Base-by-base conservation (phyloP, 2,888 invertebrate genomes). In the Dicyrtomina minuta region DNA sequence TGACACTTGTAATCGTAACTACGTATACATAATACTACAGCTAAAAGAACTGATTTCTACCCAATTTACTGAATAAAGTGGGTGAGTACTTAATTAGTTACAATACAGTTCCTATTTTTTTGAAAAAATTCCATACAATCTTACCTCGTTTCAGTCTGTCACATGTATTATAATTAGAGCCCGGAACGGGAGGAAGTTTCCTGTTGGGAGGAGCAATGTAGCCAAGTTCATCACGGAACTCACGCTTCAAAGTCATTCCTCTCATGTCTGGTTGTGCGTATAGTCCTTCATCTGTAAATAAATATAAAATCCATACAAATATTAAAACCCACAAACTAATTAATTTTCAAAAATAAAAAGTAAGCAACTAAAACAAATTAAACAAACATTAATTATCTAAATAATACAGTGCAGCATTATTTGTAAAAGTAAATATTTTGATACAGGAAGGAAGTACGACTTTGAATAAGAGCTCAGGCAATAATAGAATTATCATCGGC, bases 131-230 rank as follows among this genome's bases (percentile, higher is more conserved):
- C n/a, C n/a, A n/a, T n/a, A n/a, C n/a, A n/a, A n/a, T n/a, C n/a
- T 61, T 61, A 89, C 93, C 93, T 85, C 93, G 88, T 87, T 93
- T 93, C 85, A 93, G 92, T 80, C 93, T 87, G 84, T 94, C 93
- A 83, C 93, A 93, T 39, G 93, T 94, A 83, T 93, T 93, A 85
- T 93, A 93, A 84, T 93, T 93, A 67, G 92, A 92, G 78, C 93
- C 93, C 66, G 93, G 93, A 8, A 94, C 93, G 24, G 94, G 94
- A 0, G 94, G 93, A 70, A 93, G 86, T 83, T 94, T 94, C 79
- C 93, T 87, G 83, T 94, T 94, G 66, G 93, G 94, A 24, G 94
- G 93, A 0, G 94, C 93, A 82, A 94, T 94, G 84, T 94, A 94
- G 67, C 93, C 94, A 41, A 94, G 86, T 81, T 94, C 93, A 81